Evolutionary conservation across 2,888 invertebrate species (phyloP).

Genomic region (Iselma pallidipennis): DNA sequence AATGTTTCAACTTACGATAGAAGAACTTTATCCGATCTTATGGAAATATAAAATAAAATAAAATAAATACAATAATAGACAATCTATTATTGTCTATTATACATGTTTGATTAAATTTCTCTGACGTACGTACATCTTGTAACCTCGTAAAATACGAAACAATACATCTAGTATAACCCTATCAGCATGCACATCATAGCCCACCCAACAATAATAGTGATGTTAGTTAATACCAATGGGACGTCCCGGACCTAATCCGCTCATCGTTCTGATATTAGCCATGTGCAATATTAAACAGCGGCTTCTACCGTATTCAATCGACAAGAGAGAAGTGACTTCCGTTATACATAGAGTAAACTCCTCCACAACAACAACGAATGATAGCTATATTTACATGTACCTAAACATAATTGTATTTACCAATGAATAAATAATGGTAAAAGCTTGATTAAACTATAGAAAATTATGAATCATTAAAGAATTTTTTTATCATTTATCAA

Average conservation of each 20-base stretch:
- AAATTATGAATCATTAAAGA: no score
- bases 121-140: conserved; percentile 12
- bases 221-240: conserved; percentile 46
- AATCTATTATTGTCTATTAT: not conserved
- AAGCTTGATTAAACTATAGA: no score
- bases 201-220: conserved; percentile 44
- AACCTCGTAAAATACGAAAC: conserved; percentile 27
- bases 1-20: no score
- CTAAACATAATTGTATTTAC: no score
- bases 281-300: conserved; percentile 48
- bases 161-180: conserved; percentile 17
- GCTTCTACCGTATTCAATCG: conserved; percentile 44
- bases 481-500: no score
- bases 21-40: no score
- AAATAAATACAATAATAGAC: no score
- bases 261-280: conserved; percentile 42
- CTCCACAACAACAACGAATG: not conserved
- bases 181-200: conserved; percentile 33
- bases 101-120: conserved; percentile 24
- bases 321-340: conserved; percentile 14
- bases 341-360: not conserved
- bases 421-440: no score
- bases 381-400: no score
- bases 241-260: conserved; percentile 40
- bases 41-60: no score